Evolutionary conservation across 2,113 vertebrate species (phyloP).

Genomic region (Pristiophorus japonicus): DNA sequence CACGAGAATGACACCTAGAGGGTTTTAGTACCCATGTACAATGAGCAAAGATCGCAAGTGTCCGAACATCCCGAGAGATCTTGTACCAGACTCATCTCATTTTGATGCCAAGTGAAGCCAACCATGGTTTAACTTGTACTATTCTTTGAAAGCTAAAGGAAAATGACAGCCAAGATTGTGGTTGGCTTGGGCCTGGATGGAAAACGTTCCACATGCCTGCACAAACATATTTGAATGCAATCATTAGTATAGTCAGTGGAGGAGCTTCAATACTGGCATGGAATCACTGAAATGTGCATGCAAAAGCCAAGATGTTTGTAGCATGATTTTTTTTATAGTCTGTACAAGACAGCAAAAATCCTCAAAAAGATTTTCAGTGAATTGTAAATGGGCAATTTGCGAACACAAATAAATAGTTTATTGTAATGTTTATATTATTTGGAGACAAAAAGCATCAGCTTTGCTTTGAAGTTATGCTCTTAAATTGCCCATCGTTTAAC

Average conservation of each 20-base stretch:
- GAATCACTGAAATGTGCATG: neutral
- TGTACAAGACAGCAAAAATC: neutral
- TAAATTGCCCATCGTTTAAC: neutral
- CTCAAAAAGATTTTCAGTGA: neutral
- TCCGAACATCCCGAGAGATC: neutral
- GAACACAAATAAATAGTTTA: neutral
- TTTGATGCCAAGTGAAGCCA: neutral
- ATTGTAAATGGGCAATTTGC: neutral
- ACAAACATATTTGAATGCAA: neutral
- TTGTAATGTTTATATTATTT: neutral
- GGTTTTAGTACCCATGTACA: neutral
- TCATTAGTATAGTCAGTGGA: neutral
- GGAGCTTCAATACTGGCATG: neutral
- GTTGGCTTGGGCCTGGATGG: neutral
- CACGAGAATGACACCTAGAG: neutral
- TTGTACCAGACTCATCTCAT: neutral
- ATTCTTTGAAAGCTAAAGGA: neutral
- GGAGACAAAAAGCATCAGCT: no score
- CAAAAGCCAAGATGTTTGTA: no score
- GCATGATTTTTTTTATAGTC: neutral
- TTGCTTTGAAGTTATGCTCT: neutral
- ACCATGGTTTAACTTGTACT: neutral
- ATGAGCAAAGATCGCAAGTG: neutral
- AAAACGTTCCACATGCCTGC: neutral
- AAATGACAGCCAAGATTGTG: neutral